Base-by-base conservation (phyloP, 1,140 invertebrate genomes). In the Drosophila leontia region DNA sequence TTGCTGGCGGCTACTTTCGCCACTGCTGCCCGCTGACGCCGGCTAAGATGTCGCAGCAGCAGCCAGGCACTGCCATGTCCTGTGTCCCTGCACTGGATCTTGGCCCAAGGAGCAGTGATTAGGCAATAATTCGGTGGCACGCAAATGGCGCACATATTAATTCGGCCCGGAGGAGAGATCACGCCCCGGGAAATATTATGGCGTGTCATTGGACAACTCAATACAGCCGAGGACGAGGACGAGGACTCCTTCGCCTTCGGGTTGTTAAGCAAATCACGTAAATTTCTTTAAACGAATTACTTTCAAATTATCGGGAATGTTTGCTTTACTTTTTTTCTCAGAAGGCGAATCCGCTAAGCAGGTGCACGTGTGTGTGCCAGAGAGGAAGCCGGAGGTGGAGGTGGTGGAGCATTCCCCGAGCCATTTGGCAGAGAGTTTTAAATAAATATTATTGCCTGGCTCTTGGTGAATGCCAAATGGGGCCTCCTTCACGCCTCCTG, bases 201-300 rank as follows among this genome's bases (percentile, higher is more conserved):
- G 71, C 84, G 71, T 80, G 76, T 88, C 85, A 88, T 84, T 84
- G 81, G 78, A 85, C 81, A 88, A 81, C 85, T 90, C 85, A 88
- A 88, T 88, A 70, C 72, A 63, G 2, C 2, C 7, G 26, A 29
- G 26, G 26, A 29, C 26, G 26, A 26, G 26, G 26, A 26, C 12
- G 29, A 2, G 53, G n/a, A 39, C 39, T 41, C 6, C 23, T 47
- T 56, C 59, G 61, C 64, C 65, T 72, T 58, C 62, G 51, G 75
- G 68, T 90, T 88, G 81, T 84, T 81, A 81, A 57, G 75, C 81
- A 88, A 90, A 90, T 90, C 78, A 88, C 86, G 85, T 81, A 88
- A 88, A 85, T 79, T 88, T 85, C 78, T 81, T 67, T 64, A 80
- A 80, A 72, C 83, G 80, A 87, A 87, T 87, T 87, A 87, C 83